Evolutionary conservation across 2,113 vertebrate species (phyloP).

Genomic region (Pomatostomus ruficeps): DNA sequence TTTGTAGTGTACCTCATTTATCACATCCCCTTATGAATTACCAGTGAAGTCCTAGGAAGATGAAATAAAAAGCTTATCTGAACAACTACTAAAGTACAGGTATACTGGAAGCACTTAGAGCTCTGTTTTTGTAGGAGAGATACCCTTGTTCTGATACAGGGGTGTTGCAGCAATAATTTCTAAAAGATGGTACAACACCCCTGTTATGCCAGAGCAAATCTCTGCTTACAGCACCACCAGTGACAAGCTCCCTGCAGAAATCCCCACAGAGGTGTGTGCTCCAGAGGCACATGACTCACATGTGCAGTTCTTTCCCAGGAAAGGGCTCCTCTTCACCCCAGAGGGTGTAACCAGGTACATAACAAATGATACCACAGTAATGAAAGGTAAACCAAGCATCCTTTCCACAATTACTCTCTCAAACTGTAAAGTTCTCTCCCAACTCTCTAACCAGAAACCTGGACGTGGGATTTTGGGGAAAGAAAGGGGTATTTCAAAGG

Average conservation of each 20-base stretch:
- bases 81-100: not conserved
- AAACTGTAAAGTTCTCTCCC: not conserved
- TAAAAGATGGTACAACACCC: not conserved
- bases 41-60: not conserved
- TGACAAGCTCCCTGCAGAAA: not conserved
- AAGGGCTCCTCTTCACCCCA: not conserved
- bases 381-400: not conserved
- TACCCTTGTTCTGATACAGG: not conserved
- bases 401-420: not conserved
- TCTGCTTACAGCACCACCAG: not conserved
- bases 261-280: rapidly evolving
- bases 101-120: not conserved
- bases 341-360: not conserved
- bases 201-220: not conserved
- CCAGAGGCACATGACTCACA: not conserved
- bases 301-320: not conserved
- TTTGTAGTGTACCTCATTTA: not conserved
- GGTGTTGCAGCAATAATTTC: not conserved
- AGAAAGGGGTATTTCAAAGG: not conserved
- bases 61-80: not conserved
- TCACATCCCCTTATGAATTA: not conserved
- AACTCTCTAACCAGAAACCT: not conserved
- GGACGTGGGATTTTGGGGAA: not conserved
- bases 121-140: not conserved
- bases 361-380: not conserved